phyloP scores from a whole-genome alignment of 2,797 vertebrate species.

The Phyllotis vaccarum region DNA sequence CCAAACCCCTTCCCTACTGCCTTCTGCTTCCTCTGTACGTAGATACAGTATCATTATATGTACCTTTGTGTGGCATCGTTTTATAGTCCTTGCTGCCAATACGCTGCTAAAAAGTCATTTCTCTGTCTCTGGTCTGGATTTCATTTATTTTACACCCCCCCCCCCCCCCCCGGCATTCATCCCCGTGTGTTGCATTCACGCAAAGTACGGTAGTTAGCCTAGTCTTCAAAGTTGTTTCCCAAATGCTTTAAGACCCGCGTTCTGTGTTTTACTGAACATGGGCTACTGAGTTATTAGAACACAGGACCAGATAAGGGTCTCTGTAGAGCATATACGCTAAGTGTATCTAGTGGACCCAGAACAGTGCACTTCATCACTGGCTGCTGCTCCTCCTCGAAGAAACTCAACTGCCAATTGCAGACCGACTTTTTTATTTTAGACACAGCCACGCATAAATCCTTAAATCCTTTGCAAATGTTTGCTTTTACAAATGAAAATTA shows the following conservation, averaged over 20 bases:
- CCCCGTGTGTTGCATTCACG: conserved; percentile 80
- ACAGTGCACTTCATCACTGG: conserved; percentile 93
- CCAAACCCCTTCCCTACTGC: conserved; percentile 68
- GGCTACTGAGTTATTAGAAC: conserved; percentile 81
- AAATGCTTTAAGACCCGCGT: conserved; percentile 62
- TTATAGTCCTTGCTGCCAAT: conserved; percentile 82
- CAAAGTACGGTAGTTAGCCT: conserved; percentile 79
- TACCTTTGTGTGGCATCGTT: conserved; percentile 67
- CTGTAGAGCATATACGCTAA: background rate
- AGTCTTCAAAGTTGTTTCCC: conserved; percentile 86
- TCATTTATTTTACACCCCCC: conserved; percentile 86
- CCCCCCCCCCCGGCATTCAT: conserved; percentile 85
- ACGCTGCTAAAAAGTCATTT: conserved; percentile 84
- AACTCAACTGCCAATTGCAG: conserved; percentile 92
- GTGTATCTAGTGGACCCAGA: conserved; percentile 89
- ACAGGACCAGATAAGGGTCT: conserved; percentile 54
- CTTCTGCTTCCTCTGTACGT: conserved; percentile 22
- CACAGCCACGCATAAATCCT: conserved; percentile 91
- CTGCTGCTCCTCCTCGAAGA: conserved; percentile 78
- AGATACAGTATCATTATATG: conserved; percentile 24
- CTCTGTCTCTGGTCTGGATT: conserved; percentile 78
- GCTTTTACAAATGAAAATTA: conserved; percentile 77
- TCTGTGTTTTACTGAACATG: conserved; percentile 72
- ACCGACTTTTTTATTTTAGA: conserved; percentile 83
- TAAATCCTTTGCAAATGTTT: conserved; percentile 83